Percentiles rank a stretch among this genome's conserved stretches.
These are phyloP conservation scores for Phalanger gymnotis DNA, from an alignment of 2,797 vertebrate species.

Conservation along the genomic window DNA sequence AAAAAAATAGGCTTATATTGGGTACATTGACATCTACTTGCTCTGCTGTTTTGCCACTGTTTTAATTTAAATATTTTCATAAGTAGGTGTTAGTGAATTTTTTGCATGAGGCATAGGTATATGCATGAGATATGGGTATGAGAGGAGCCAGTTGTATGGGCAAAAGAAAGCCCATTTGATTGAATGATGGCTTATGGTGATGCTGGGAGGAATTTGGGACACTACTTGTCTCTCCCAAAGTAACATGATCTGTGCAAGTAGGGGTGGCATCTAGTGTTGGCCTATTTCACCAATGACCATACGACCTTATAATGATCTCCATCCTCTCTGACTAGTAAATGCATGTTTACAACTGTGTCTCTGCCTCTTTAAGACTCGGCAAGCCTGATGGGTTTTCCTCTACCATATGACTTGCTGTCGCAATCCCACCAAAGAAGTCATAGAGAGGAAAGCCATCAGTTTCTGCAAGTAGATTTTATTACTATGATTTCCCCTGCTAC, in stretches of 20 bases:
- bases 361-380: background rate
- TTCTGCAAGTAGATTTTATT: background rate
- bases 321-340: background rate
- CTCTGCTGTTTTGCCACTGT: background rate
- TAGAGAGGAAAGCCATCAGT: background rate
- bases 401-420: background rate
- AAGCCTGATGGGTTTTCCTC: background rate
- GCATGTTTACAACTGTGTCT: background rate
- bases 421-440: background rate
- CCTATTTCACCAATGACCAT: background rate
- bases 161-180: background rate
- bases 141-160: background rate
- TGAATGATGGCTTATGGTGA: background rate
- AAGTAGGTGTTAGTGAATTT: background rate
- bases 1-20: background rate
- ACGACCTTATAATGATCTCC: background rate
- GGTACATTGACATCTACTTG: background rate
- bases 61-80: background rate
- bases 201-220: background rate
- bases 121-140: background rate
- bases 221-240: background rate
- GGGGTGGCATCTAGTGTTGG: background rate
- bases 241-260: background rate
- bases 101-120: background rate
- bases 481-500: background rate